Evolutionary conservation across 1,140 invertebrate species (phyloP).

Genomic region (Teleogryllus occipitalis): DNA sequence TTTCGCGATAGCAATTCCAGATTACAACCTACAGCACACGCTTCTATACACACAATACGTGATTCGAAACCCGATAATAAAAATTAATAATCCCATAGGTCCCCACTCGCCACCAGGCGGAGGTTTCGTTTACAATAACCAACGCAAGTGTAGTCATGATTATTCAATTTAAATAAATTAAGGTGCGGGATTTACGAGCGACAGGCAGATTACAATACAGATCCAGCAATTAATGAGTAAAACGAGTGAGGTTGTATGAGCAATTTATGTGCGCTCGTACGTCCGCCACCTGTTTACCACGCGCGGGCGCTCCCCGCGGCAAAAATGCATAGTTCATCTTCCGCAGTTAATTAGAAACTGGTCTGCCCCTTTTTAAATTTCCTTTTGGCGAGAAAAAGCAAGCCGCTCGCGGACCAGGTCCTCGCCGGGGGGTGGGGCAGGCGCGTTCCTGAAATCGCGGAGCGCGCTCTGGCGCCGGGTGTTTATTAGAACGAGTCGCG

Average conservation of each 20-base stretch:
- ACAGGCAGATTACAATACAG: neutral
- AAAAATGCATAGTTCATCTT: conserved; percentile 5
- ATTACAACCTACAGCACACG: neutral
- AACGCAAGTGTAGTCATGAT: neutral
- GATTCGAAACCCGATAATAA: neutral
- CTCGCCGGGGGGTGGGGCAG: too few relatives aligned
- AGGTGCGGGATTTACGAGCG: neutral
- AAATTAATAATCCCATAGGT: neutral
- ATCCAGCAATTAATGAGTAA: neutral
- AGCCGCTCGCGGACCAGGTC: too few relatives aligned
- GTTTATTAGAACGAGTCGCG: too few relatives aligned
- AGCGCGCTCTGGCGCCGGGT: too few relatives aligned
- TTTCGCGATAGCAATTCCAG: neutral
- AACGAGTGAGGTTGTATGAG: neutral
- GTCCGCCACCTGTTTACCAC: neutral
- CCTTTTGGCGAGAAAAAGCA: neutral
- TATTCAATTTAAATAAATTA: conserved; percentile 2
- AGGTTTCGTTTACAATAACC: neutral
- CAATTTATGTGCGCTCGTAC: neutral
- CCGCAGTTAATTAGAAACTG: neutral
- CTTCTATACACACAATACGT: neutral
- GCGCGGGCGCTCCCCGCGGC: too few relatives aligned
- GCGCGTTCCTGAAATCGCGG: too few relatives aligned
- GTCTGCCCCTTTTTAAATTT: neutral
- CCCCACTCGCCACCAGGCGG: neutral